Percentiles rank a stretch among this genome's conserved stretches.
Conservation (phyloP, 2,797 vertebrate species). For the Artibeus jamaicensis region DNA sequence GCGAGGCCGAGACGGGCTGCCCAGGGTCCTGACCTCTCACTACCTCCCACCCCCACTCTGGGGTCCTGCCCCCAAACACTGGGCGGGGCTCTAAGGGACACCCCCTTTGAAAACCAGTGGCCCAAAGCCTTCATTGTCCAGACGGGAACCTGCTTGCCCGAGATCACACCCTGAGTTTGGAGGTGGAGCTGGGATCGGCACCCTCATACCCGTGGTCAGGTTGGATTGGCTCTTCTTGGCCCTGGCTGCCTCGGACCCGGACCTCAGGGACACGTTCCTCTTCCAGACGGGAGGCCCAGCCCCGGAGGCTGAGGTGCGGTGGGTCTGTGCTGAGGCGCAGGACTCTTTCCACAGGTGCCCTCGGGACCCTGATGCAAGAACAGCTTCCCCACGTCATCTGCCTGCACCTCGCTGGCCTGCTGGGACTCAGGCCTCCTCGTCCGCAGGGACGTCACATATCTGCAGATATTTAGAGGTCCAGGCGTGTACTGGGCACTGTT, state of each 20-base stretch:
- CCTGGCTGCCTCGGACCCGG: not conserved
- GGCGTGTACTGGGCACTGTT: too few relatives aligned
- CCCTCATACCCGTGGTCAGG: accelerated
- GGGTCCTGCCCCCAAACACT: not conserved
- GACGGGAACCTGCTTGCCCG: not conserved
- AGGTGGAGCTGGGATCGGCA: not conserved
- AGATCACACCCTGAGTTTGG: not conserved
- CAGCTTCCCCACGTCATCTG: accelerated
- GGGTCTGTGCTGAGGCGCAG: not conserved
- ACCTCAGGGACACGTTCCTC: not conserved
- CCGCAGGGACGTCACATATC: accelerated
- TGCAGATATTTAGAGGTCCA: too few relatives aligned
- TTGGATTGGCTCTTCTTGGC: not conserved
- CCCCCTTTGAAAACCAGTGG: not conserved
- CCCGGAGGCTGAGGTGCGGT: not conserved
- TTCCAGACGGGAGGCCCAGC: too few relatives aligned
- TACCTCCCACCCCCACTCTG: not conserved
- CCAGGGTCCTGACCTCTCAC: not conserved
- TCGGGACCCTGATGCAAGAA: not conserved
- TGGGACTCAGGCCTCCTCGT: accelerated
- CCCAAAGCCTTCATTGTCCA: not conserved
- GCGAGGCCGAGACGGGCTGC: accelerated
- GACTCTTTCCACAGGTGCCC: not conserved
- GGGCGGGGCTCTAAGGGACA: not conserved
- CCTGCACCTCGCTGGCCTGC: too few relatives aligned